A percentile compares a stretch with the other conserved stretches of the same genome.
Evolutionary conservation across 2,888 invertebrate species (phyloP).

Genomic region (Eupithecia subumbrata): DNA sequence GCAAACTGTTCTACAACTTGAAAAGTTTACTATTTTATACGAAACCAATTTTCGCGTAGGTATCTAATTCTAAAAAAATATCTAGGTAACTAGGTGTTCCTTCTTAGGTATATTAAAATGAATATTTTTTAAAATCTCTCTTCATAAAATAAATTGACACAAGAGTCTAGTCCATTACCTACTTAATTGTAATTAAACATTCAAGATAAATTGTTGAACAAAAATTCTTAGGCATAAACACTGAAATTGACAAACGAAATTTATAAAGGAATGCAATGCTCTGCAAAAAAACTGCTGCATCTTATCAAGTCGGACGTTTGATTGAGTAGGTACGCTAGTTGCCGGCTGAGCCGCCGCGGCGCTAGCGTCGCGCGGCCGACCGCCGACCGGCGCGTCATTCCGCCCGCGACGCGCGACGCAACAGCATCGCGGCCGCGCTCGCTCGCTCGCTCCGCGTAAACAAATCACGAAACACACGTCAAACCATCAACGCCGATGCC

Average conservation of each 20-base stretch:
- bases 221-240: neutral
- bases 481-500: slow-evolving; percentile 53
- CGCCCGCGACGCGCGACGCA: slow-evolving; percentile 78
- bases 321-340: slow-evolving; percentile 64
- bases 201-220: neutral
- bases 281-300: slow-evolving; percentile 62
- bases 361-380: slow-evolving; percentile 61
- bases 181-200: neutral
- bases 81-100: no score
- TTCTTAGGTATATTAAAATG: no score
- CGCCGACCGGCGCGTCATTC: slow-evolving; percentile 73
- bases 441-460: slow-evolving; percentile 57
- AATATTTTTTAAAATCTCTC: neutral
- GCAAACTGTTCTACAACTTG: neutral
- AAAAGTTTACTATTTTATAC: neutral
- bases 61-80: no score
- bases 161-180: neutral
- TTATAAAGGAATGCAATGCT: slow-evolving; percentile 49
- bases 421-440: slow-evolving; percentile 65
- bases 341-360: slow-evolving; percentile 52
- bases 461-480: slow-evolving; percentile 47
- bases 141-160: neutral
- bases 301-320: slow-evolving; percentile 65
- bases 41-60: neutral
- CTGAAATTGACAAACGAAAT: slow-evolving; percentile 17